Percentiles rank a stretch among this genome's conserved stretches.
These are phyloP conservation scores for Lethenteron camtschaticum DNA, from an alignment of 2,113 vertebrate genomes.

Conservation along the genomic window DNA sequence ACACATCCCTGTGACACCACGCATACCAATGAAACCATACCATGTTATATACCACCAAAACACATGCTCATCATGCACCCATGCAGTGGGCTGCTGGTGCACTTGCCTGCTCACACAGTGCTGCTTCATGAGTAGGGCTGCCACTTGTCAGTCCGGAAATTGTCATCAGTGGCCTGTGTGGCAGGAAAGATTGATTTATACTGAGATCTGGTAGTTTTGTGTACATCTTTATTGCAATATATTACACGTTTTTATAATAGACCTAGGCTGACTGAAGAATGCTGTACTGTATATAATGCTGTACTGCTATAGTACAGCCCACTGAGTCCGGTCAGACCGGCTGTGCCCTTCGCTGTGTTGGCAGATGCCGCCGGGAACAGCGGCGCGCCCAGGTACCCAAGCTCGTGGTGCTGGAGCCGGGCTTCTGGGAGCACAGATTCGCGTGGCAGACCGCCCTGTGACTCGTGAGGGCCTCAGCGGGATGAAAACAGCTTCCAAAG, in stretches of 20 bases:
- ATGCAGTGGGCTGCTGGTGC: no score
- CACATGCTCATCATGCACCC: no score
- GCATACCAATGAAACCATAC: no score
- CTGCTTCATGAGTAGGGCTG: no score
- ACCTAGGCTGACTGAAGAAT: background rate
- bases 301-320: background rate
- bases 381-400: conserved; percentile 38
- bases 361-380: conserved; percentile 52
- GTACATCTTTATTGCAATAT: no score
- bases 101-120: no score
- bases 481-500: conserved; percentile 80
- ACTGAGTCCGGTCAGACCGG: background rate
- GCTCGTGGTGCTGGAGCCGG: conserved; percentile 25
- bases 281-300: background rate
- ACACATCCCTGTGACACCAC: no score
- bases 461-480: conserved; percentile 91
- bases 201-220: conserved; percentile 20
- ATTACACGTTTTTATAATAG: conserved; percentile 14
- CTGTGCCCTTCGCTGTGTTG: background rate
- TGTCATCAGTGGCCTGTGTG: no score
- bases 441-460: conserved; percentile 72
- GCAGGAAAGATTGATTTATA: conserved; percentile 9
- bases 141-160: no score
- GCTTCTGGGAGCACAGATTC: conserved; percentile 61
- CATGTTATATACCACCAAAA: no score